A percentile compares a stretch with the other conserved stretches of the same genome.
Conservation (phyloP, 2,797 vertebrate species). For the Sebastes cheni region DNA sequence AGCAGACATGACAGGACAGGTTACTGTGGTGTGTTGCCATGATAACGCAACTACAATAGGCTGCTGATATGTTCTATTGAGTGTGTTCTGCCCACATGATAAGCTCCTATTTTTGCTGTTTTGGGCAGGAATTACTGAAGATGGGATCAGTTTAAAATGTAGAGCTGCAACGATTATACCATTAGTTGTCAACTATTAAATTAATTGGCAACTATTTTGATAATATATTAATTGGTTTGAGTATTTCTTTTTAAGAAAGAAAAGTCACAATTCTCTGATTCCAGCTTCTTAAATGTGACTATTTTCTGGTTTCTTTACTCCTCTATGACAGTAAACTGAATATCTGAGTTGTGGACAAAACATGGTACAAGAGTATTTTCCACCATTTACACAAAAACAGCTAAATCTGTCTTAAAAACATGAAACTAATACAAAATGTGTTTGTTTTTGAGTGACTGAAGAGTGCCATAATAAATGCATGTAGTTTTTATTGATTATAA, state of each 20-base stretch:
- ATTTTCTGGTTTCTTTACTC: no score
- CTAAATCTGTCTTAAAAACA: not conserved
- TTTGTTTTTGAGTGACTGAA: not conserved
- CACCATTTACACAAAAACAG: not conserved
- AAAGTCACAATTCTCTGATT: no score
- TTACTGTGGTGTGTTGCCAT: not conserved
- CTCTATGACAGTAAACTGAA: no score
- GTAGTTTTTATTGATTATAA: slow-evolving; percentile 56
- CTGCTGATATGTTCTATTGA: not conserved
- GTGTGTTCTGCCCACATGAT: not conserved
- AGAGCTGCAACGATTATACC: no score
- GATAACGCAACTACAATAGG: not conserved
- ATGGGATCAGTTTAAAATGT: not conserved
- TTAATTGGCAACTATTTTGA: no score
- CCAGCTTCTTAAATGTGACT: no score
- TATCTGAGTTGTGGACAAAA: no score
- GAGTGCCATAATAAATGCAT: slow-evolving; percentile 7
- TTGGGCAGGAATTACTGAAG: not conserved
- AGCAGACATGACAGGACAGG: not conserved
- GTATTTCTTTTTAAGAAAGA: no score
- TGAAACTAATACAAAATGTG: not conserved
- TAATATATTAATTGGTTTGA: no score
- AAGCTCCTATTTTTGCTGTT: not conserved
- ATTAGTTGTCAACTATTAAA: no score
- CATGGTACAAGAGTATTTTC: not conserved